Evolutionary conservation across 1,140 invertebrate genomes (phyloP), one percentile per base, ranked within the genome.

Genomic region (Temnothorax curvispinosus): DNA sequence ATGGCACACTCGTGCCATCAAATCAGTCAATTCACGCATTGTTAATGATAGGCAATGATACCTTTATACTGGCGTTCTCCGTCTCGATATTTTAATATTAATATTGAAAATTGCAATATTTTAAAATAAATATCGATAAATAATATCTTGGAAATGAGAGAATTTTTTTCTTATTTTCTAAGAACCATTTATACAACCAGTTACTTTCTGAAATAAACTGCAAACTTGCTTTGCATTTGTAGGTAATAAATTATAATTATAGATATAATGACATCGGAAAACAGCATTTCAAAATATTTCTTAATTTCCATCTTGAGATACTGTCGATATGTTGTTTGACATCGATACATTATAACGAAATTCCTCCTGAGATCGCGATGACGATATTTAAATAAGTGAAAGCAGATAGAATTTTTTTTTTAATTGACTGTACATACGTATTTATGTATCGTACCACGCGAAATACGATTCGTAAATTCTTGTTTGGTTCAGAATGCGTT

Each of bases 11-110:
- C 47, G 27, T 21, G 21, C 21, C 21, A 21, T 21, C 21, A 21
- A 21, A 21, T 21, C 21, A 21, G 21, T 82, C 18, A 5, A 50
- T 82, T 74, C 41, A 47, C 41, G 54, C 54, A 47, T 72, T 27
- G 41, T 81, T 81, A 56, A 54, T 62, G 47, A 80, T 56, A 50
- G 7, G 9, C 15, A 77, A 41, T 6, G 41, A 52, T 35, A 47
- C 9, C 32, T 47, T 13, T 11, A 47, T 54, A n/a, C 35, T 65
- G 18, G 13, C 32, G 35, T 21, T 6, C 11, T 38, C 11, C 21
- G 35, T 58, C 9, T 58, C 0, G 2, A 81, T 44, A 72, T 32
- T 47, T 54, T 71, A 44, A 71, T 8, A 32, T n/a, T 9, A 54
- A 44, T 62, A n/a, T 15, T 47, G 32, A 32, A 62, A 41, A 78